A percentile compares a stretch with the other conserved stretches of the same genome.
These are phyloP conservation scores for Battus philenor DNA, from an alignment of 1,140 invertebrate genomes.

Conservation along the genomic window DNA sequence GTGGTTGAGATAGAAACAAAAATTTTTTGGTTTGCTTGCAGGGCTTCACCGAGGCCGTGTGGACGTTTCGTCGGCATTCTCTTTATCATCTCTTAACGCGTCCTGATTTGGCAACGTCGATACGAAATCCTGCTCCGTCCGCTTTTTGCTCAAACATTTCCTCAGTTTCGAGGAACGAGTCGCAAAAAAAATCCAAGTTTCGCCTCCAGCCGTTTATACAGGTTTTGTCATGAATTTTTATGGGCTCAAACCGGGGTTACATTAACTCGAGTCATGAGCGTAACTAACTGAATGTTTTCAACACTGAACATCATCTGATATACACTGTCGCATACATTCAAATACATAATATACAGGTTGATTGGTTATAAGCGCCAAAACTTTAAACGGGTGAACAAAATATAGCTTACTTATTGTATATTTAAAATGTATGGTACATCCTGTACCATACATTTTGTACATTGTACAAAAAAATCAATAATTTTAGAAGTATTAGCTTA, in stretches of 20 bases:
- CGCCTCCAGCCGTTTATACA: constrained; percentile 67
- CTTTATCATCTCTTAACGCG: constrained; percentile 71
- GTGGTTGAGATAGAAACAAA: too few species aligned
- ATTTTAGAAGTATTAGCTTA: too few species aligned
- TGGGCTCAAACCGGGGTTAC: constrained; percentile 51
- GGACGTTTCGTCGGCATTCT: constrained; percentile 47
- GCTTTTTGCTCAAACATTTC: constrained; percentile 69
- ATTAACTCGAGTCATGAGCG: constrained; percentile 51
- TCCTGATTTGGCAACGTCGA: constrained; percentile 69
- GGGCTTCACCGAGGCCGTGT: constrained; percentile 33
- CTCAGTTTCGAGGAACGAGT: constrained; percentile 63
- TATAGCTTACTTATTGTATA: too few species aligned
- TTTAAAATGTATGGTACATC: too few species aligned
- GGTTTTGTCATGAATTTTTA: constrained; percentile 73
- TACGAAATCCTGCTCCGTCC: constrained; percentile 68
- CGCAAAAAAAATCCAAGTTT: constrained; percentile 57
- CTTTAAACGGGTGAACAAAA: too few species aligned
- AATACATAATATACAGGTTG: too few species aligned
- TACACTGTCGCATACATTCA: background rate
- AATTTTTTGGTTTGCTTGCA: constrained; percentile 34
- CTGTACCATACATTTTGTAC: too few species aligned
- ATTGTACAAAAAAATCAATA: too few species aligned
- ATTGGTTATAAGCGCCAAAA: too few species aligned
- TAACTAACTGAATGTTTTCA: constrained; percentile 26
- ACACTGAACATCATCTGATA: too few species aligned